phyloP scores from a whole-genome alignment of 2,113 vertebrate genomes.

The Sylvilagus bachmani region DNA sequence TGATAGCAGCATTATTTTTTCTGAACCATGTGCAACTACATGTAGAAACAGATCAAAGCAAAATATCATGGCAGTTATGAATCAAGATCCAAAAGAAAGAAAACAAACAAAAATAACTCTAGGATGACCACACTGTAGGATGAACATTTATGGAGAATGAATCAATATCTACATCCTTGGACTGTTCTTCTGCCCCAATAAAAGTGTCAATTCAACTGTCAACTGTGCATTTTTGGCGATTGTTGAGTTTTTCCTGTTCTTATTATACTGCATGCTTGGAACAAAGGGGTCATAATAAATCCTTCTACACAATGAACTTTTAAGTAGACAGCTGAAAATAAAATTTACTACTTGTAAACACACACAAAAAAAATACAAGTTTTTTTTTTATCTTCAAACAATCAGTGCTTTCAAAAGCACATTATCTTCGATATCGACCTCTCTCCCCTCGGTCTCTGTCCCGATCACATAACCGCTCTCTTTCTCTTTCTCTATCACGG shows the following conservation, averaged over 20 bases:
- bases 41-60: constrained; percentile 87
- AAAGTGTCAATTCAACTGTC: constrained; percentile 83
- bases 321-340: constrained; percentile 91
- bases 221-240: constrained; percentile 86
- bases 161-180: constrained; percentile 88
- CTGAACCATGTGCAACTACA: constrained; percentile 89
- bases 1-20: constrained; percentile 91
- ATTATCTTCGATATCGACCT: constrained; percentile 96
- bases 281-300: constrained; percentile 89
- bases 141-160: constrained; percentile 86
- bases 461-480: constrained; percentile 92
- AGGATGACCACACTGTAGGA: constrained; percentile 86
- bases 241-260: constrained; percentile 88
- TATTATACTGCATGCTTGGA: constrained; percentile 92
- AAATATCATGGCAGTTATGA: constrained; percentile 86
- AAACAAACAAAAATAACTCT: constrained; percentile 80
- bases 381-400: constrained; percentile 80
- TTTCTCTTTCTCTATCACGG: constrained; percentile 93
- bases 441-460: constrained; percentile 94
- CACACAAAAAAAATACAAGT: constrained; percentile 90
- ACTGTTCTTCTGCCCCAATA: constrained; percentile 84
- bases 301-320: constrained; percentile 90
- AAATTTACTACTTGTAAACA: constrained; percentile 92
- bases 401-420: constrained; percentile 83
- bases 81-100: constrained; percentile 83